phyloP scores from a whole-genome alignment of 2,797 vertebrate genomes.

The Hypotaenidia okinawae region DNA sequence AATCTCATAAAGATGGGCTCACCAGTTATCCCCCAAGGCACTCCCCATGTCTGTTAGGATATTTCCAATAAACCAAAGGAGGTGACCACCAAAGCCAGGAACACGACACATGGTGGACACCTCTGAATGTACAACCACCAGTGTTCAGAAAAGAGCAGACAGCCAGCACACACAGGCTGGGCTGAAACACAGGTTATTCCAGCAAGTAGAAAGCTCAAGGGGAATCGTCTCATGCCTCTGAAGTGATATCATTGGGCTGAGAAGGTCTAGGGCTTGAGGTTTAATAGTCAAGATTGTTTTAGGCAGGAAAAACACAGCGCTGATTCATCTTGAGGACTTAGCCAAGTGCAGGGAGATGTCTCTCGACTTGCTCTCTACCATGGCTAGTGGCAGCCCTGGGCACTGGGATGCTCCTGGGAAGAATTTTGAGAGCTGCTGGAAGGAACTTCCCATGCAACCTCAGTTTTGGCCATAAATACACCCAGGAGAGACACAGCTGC shows the following conservation, averaged over 20 bases:
- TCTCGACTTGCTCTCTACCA: neutral
- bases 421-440: neutral
- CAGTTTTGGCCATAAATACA: neutral
- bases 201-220: neutral
- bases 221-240: neutral
- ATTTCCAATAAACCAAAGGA: neutral
- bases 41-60: fast-evolving
- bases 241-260: neutral
- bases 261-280: neutral
- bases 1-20: neutral
- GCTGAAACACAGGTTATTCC: neutral
- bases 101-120: neutral
- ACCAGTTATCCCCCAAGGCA: neutral
- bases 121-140: neutral
- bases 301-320: neutral
- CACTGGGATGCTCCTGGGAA: neutral
- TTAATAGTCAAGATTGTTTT: neutral
- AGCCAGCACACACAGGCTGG: neutral
- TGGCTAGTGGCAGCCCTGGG: neutral
- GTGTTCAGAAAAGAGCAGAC: neutral
- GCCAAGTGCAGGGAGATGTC: neutral
- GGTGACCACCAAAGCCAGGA: neutral
- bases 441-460: neutral
- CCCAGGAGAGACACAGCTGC: neutral
- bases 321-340: neutral